Conservation (phyloP, 2,888 invertebrate genomes). For the Osedax frankpressi region DNA sequence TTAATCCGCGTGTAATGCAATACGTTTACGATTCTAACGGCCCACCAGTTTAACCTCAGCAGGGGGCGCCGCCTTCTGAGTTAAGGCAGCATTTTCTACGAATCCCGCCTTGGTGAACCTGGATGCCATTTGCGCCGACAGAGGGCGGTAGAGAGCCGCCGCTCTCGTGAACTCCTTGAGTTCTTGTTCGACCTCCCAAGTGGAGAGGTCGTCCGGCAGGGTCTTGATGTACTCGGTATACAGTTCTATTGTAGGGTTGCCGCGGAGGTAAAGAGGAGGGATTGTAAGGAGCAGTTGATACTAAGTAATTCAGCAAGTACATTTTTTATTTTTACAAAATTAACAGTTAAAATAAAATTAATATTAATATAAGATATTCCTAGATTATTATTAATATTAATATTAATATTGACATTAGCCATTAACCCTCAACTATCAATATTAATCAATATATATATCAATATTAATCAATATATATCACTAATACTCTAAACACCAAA, state of each 20-base stretch:
- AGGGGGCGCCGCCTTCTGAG: slow-evolving; percentile 24
- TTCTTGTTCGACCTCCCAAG: slow-evolving; percentile 72
- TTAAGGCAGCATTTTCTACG: slow-evolving; percentile 26
- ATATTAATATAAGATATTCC: too few relatives aligned
- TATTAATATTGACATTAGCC: too few relatives aligned
- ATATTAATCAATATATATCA: too few relatives aligned
- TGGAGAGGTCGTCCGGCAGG: slow-evolving; percentile 51
- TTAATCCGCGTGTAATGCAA: slow-evolving; percentile 8
- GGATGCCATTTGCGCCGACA: slow-evolving; percentile 50
- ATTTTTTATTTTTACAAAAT: too few relatives aligned
- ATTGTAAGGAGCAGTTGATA: too few relatives aligned
- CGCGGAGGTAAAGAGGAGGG: background rate
- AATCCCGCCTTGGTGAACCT: slow-evolving; percentile 56
- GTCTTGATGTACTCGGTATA: background rate
- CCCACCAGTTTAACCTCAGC: background rate
- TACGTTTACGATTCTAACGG: background rate
- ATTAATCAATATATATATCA: too few relatives aligned
- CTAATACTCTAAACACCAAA: too few relatives aligned
- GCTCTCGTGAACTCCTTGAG: slow-evolving; percentile 66
- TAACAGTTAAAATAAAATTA: too few relatives aligned
- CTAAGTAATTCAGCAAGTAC: too few relatives aligned
- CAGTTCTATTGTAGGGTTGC: background rate
- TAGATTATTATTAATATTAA: too few relatives aligned
- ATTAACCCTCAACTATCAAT: too few relatives aligned
- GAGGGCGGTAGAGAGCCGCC: slow-evolving; percentile 58